Base-by-base conservation (phyloP, 1,140 invertebrate species). In the Heliconius himera region DNA sequence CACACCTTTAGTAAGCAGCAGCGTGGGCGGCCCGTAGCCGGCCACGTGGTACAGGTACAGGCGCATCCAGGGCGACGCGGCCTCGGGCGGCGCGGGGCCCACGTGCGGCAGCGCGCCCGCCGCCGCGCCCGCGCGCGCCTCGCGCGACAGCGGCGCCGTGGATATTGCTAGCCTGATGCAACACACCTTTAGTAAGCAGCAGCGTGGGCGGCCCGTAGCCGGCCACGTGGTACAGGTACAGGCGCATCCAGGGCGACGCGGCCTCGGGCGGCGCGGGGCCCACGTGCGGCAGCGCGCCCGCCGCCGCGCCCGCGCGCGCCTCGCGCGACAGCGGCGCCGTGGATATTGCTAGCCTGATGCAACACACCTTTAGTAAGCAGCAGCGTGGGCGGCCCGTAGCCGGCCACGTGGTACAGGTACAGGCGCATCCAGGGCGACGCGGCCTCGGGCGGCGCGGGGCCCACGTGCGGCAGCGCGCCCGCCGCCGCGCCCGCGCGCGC, bases 361-460 rank as follows among this genome's bases (percentile, higher is more conserved):
- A n/a, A 33, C 29, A 33, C 11, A 41, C 98, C 98, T 95, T 98
- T 98, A 29, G 96, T 96, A 71, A 99, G 95, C 20, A 99, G 94
- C 74, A 99, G 90, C 33, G 98, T 98, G 20, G 98, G 97, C 41
- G 98, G 98, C 1, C 99, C 98, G 95, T 96, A 97, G n/a, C 96
- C 96, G 46, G 97, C 98, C 71, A 97, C 95, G 89, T 97, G 96
- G 95, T 99, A 99, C 6, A 99, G 95, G 94, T 97, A 99, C 54
- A 99, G 94, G 88, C 98, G 98, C 94, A 98, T 99, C 98, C 98
- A 99, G 29, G 98, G 96, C 72, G 97, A 98, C 94, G 97, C 97
- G 88, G 96, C 97, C 95, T 98, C 97, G 81, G 97, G 97, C 80
- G 97, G 96, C 11, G 97, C 96, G 73, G 98, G 98, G 33, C 98